phyloP scores from a whole-genome alignment of 2,797 vertebrate species.

The Lateolabrax maculatus region DNA sequence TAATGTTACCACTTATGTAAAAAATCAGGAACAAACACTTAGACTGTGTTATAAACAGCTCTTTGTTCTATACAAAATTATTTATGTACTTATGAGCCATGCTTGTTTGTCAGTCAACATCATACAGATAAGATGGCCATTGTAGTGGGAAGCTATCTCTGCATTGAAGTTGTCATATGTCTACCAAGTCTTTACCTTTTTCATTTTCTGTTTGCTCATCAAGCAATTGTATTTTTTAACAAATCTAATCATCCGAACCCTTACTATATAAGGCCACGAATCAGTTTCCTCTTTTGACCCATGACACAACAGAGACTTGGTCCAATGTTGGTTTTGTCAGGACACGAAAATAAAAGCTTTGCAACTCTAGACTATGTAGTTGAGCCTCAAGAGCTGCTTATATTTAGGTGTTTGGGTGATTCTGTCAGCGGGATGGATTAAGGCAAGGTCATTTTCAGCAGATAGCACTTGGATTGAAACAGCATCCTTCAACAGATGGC shows the following conservation, averaged over 20 bases:
- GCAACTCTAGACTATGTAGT: slow-evolving; percentile 47
- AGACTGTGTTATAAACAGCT: too few species aligned
- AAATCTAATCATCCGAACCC: fast-evolving
- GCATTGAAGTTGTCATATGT: not conserved
- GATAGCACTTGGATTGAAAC: slow-evolving; percentile 65
- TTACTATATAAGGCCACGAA: slow-evolving; percentile 14
- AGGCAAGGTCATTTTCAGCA: slow-evolving; percentile 53
- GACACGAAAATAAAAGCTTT: slow-evolving; percentile 49
- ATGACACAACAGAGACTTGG: slow-evolving; percentile 7
- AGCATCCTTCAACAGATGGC: slow-evolving; percentile 73
- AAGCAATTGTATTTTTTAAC: not conserved
- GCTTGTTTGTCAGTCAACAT: not conserved
- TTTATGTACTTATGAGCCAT: too few species aligned
- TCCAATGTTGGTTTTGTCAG: slow-evolving; percentile 58
- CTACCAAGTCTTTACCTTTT: not conserved
- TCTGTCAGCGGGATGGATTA: slow-evolving; percentile 54
- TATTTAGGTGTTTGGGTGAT: slow-evolving; percentile 67
- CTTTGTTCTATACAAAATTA: fast-evolving
- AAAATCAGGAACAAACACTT: too few species aligned
- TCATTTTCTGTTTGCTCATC: fast-evolving
- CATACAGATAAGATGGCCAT: too few species aligned
- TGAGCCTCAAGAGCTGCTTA: slow-evolving; percentile 46
- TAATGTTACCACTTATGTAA: too few species aligned
- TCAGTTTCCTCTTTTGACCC: not conserved
- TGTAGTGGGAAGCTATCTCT: not conserved